Percentiles rank a stretch among this genome's conserved stretches.
Evolutionary conservation across 2,113 vertebrate genomes (phyloP).

Genomic region (Neopipo cinnamomea): DNA sequence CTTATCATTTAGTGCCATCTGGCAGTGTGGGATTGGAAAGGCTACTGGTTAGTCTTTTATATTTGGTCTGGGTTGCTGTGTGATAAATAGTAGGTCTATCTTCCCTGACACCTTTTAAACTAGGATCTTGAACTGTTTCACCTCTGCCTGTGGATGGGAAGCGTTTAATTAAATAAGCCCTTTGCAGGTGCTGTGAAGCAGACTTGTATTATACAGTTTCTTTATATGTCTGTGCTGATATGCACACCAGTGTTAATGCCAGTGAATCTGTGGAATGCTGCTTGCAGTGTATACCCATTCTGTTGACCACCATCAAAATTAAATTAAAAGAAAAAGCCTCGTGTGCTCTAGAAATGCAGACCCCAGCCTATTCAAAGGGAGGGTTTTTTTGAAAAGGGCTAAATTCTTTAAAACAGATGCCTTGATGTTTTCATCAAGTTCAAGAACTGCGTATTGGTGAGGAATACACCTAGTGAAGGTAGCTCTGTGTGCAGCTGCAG

Average conservation of each 20-base stretch:
- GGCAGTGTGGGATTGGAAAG: not conserved
- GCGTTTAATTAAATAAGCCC: not conserved
- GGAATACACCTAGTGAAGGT: not conserved
- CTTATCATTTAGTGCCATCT: slow-evolving; percentile 43
- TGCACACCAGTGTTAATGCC: not conserved
- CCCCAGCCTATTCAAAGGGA: not conserved
- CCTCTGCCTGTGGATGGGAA: not conserved
- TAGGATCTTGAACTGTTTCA: not conserved
- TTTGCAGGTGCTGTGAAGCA: not conserved
- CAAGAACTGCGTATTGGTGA: not conserved
- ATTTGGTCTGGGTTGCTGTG: not conserved
- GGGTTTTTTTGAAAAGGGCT: not conserved
- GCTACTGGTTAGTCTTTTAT: slow-evolving; percentile 15
- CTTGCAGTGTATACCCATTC: not conserved
- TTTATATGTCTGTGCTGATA: not conserved
- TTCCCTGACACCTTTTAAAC: not conserved
- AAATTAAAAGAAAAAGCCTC: not conserved
- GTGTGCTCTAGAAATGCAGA: not conserved
- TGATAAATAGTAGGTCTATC: not conserved
- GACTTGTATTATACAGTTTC: not conserved
- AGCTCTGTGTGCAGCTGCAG: not conserved
- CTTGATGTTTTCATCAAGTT: not conserved
- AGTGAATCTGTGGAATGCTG: not conserved
- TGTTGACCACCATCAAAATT: not conserved
- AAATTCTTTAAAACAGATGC: not conserved